Evolutionary conservation across 1,140 invertebrate species (phyloP).

Genomic region (Diorhabda carinulata): DNA sequence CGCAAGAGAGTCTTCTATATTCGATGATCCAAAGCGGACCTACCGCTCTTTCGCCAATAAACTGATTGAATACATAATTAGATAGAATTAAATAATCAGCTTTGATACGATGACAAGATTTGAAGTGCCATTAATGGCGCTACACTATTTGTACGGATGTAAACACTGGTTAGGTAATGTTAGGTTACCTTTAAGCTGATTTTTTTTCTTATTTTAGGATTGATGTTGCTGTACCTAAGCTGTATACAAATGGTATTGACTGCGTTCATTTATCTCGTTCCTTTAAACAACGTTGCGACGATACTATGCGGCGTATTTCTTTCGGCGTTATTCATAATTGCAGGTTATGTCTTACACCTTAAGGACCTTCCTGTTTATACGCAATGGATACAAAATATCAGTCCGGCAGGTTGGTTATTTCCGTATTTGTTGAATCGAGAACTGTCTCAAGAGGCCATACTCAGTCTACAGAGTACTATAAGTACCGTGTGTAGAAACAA

Average conservation of each 20-base stretch:
- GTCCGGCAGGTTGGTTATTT: slow-evolving; percentile 72
- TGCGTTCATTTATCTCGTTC: slow-evolving; percentile 62
- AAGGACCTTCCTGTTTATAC: slow-evolving; percentile 65
- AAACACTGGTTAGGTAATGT: too few relatives aligned
- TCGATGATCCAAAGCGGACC: too few relatives aligned
- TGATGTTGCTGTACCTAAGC: slow-evolving; percentile 75
- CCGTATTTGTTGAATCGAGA: slow-evolving; percentile 64
- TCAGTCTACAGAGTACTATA: slow-evolving; percentile 49
- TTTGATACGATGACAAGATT: neutral
- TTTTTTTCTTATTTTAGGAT: slow-evolving; percentile 52
- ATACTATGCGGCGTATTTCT: slow-evolving; percentile 61
- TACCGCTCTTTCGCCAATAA: too few relatives aligned
- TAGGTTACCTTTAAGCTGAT: neutral
- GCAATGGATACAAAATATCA: slow-evolving; percentile 64
- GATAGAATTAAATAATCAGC: neutral
- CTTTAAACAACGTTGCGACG: slow-evolving; percentile 56
- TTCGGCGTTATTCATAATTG: slow-evolving; percentile 60
- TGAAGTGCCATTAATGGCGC: too few relatives aligned
- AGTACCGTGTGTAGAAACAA: slow-evolving; percentile 62
- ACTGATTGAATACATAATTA: too few relatives aligned
- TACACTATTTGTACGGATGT: too few relatives aligned
- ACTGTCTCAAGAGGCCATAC: slow-evolving; percentile 59
- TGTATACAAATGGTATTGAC: slow-evolving; percentile 67
- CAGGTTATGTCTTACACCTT: slow-evolving; percentile 69
- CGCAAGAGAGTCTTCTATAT: too few relatives aligned